phyloP scores from a whole-genome alignment of 1,140 invertebrate species.

The Drosophila ogumai region DNA sequence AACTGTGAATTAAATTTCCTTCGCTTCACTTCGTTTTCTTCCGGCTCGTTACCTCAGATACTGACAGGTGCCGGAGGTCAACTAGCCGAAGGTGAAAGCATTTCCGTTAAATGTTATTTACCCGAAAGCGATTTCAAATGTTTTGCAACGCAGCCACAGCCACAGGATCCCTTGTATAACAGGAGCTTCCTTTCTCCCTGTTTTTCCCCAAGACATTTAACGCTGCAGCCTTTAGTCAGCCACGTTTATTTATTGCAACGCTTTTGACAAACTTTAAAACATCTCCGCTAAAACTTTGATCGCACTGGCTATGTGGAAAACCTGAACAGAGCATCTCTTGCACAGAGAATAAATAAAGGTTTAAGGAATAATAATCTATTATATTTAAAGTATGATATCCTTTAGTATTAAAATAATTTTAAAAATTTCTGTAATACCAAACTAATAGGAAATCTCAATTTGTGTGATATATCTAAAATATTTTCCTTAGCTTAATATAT shows the following conservation, averaged over 20 bases:
- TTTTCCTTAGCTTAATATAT: not conserved
- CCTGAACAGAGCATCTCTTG: constrained; percentile 5
- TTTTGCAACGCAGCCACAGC: constrained; percentile 6
- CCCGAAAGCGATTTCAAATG: constrained; percentile 34
- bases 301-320: constrained; percentile 48
- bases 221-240: constrained; percentile 23
- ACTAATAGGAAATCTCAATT: not conserved
- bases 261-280: constrained; percentile 77
- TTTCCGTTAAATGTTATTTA: constrained; percentile 43
- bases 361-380: not conserved
- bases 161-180: constrained; percentile 3
- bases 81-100: constrained; percentile 38
- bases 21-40: constrained; percentile 13
- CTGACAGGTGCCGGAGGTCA: constrained; percentile 39
- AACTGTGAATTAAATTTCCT: constrained; percentile 15
- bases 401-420: not conserved
- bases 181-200: not conserved
- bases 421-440: not conserved
- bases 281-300: constrained; percentile 71
- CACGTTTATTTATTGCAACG: constrained; percentile 70
- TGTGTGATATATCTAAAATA: not conserved
- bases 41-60: constrained; percentile 18
- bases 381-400: not conserved
- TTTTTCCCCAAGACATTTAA: constrained; percentile 1
- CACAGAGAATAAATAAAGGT: not conserved